phyloP scores from a whole-genome alignment of 2,888 invertebrate species.

The Tupiocoris notatus region DNA sequence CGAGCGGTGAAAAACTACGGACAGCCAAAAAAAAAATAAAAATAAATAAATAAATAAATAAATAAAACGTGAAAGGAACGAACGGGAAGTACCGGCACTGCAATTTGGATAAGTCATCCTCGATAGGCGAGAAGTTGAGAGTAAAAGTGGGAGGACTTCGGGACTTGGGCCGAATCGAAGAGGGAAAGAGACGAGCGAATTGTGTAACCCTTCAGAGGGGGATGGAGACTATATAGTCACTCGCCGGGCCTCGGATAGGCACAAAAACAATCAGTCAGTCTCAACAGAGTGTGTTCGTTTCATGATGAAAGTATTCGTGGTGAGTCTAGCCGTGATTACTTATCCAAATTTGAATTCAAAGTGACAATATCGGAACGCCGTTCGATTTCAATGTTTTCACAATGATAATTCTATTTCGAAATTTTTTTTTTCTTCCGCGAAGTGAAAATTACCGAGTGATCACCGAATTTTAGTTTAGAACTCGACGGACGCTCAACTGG shows the following conservation, averaged over 20 bases:
- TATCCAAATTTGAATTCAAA: background rate
- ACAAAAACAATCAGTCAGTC: background rate
- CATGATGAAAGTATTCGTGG: conserved; percentile 36
- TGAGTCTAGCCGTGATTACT: conserved; percentile 5
- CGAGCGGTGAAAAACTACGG: too few species aligned
- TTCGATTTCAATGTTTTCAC: too few species aligned
- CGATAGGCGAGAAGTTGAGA: background rate
- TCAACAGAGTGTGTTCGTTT: background rate
- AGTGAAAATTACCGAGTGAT: too few species aligned
- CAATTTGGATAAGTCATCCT: too few species aligned
- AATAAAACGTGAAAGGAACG: too few species aligned
- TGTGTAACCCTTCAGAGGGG: background rate
- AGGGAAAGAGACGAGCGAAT: background rate
- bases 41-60: too few species aligned
- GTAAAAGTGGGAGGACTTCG: background rate
- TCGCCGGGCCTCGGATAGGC: background rate
- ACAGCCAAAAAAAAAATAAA: too few species aligned
- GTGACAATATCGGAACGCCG: background rate
- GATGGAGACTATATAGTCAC: background rate
- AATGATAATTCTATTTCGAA: too few species aligned
- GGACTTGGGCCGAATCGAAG: background rate
- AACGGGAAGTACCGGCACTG: too few species aligned
- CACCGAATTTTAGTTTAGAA: too few species aligned
- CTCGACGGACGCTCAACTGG: background rate
- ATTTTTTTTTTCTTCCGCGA: too few species aligned